phyloP scores from a whole-genome alignment of 2,888 invertebrate genomes.

The Cheilosia vulpina region DNA sequence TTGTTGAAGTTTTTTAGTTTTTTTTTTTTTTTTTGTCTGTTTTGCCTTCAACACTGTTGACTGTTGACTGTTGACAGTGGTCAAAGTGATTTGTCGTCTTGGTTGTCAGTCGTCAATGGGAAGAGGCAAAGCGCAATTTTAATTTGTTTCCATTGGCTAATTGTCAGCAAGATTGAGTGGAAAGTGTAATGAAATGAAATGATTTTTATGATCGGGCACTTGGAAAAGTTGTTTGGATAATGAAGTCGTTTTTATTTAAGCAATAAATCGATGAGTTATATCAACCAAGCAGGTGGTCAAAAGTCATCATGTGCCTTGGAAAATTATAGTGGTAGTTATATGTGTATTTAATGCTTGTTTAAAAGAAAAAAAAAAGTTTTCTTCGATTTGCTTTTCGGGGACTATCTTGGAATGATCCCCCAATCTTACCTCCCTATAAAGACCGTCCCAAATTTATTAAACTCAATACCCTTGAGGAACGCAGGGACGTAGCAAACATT shows the following conservation, averaged over 20 bases:
- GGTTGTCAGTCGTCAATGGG: constrained; percentile 41
- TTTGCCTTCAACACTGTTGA: constrained; percentile 4
- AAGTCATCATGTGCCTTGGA: too few relatives aligned
- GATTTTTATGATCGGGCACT: constrained; percentile 24
- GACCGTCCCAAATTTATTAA: too few relatives aligned
- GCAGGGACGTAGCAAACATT: too few relatives aligned
- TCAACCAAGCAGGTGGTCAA: neutral
- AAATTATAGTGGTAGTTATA: too few relatives aligned
- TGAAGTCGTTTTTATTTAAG: neutral
- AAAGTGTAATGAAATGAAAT: constrained; percentile 37
- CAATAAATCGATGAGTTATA: neutral
- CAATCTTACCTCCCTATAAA: too few relatives aligned
- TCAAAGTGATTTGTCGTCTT: constrained; percentile 15
- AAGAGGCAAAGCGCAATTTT: constrained; percentile 37
- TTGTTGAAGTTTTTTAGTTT: neutral
- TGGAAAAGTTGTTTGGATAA: neutral
- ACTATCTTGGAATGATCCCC: too few relatives aligned
- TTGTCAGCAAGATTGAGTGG: constrained; percentile 21
- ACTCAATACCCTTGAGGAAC: too few relatives aligned
- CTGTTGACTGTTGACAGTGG: constrained; percentile 1
- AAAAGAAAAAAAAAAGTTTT: too few relatives aligned
- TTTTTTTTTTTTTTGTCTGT: too few relatives aligned
- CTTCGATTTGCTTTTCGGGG: too few relatives aligned
- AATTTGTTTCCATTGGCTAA: constrained; percentile 31
- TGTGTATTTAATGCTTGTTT: too few relatives aligned